phyloP scores from a whole-genome alignment of 2,888 invertebrate species.

The Acleris holmiana region DNA sequence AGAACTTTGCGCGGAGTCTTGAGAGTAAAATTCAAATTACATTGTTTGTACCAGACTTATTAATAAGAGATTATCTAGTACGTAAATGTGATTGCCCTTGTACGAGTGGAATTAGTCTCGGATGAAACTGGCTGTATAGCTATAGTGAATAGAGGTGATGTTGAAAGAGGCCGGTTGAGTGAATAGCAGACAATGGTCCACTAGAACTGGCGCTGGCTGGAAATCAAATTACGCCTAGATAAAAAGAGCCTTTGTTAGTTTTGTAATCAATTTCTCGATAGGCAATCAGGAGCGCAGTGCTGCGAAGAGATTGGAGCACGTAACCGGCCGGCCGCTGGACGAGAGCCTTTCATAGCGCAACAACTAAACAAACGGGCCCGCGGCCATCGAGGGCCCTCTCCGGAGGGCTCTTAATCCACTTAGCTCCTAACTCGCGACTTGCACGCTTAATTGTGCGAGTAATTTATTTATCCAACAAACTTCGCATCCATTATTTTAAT shows the following conservation, averaged over 20 bases:
- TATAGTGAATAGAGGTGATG: neutral
- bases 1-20: conserved; percentile 30
- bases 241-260: conserved; percentile 34
- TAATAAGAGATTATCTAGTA: conserved; percentile 23
- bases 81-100: neutral
- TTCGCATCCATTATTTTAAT: conserved; percentile 22
- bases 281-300: conserved; percentile 33
- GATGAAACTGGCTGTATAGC: neutral
- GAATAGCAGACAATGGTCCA: conserved; percentile 4
- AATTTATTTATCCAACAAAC: conserved; percentile 36
- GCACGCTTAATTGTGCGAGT: conserved; percentile 35
- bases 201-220: conserved; percentile 13
- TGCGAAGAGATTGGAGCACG: conserved; percentile 27
- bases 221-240: conserved; percentile 32
- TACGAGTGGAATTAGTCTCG: neutral
- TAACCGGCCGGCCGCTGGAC: conserved; percentile 2
- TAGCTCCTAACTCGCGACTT: conserved; percentile 39
- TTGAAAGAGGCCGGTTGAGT: neutral
- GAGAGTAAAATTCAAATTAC: conserved; percentile 28
- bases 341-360: conserved; percentile 19
- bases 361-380: conserved; percentile 39
- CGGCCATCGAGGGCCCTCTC: conserved; percentile 32
- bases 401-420: conserved; percentile 47
- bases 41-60: conserved; percentile 31
- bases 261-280: conserved; percentile 37